Percentiles rank a stretch among this genome's conserved stretches.
Conservation (phyloP, 2,113 vertebrate genomes). For the Emydocephalus ijimae region DNA sequence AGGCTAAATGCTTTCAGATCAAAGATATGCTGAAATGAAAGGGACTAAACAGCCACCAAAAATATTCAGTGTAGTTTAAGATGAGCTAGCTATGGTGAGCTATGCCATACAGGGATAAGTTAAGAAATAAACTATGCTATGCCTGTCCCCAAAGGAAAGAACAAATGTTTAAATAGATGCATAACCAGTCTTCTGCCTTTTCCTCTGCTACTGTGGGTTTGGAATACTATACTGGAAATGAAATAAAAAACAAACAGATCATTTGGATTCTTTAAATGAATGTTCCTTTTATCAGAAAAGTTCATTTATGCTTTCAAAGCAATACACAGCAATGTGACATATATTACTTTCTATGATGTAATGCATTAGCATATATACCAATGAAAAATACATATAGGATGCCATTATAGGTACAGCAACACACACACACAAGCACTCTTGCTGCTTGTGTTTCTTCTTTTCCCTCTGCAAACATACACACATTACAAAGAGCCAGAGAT, state of each 20-base stretch:
- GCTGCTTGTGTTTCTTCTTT: background rate
- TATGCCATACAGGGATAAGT: background rate
- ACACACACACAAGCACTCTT: background rate
- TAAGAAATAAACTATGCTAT: background rate
- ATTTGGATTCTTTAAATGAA: background rate
- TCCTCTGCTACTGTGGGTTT: too few relatives aligned
- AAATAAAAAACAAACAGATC: background rate
- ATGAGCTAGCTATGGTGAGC: background rate
- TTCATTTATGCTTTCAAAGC: background rate
- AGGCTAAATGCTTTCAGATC: background rate
- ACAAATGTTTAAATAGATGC: background rate
- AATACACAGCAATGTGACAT: background rate
- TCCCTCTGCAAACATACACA: background rate
- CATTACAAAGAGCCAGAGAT: background rate
- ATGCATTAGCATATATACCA: background rate
- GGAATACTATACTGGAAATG: background rate
- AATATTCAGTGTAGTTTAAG: background rate
- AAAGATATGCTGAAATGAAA: background rate
- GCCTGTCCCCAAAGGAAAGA: background rate
- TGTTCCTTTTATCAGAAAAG: background rate
- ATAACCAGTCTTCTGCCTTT: background rate
- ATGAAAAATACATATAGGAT: background rate
- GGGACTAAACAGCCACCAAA: background rate
- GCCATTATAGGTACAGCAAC: background rate
- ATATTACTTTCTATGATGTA: background rate